Conservation (phyloP, 2,888 invertebrate genomes). For the Adela reaumurella region DNA sequence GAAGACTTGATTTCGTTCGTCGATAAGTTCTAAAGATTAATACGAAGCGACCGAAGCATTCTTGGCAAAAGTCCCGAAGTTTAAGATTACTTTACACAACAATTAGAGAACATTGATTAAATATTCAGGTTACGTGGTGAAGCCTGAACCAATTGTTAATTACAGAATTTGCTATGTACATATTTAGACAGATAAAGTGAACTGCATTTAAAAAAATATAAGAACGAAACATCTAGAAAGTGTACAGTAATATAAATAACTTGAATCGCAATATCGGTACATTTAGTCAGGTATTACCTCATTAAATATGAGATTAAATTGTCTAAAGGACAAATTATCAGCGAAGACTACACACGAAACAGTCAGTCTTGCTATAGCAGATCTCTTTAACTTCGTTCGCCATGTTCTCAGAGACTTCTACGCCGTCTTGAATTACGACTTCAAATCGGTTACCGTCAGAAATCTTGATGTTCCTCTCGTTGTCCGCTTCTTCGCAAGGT, state of each 20-base stretch:
- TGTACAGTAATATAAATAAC: neutral
- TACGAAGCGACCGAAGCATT: too few species aligned
- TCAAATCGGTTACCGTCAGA: constrained; percentile 38
- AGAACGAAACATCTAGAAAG: too few species aligned
- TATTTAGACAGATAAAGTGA: too few species aligned
- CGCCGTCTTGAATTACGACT: constrained; percentile 26
- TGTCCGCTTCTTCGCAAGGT: constrained; percentile 34
- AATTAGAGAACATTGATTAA: constrained; percentile 6
- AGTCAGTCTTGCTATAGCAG: constrained; percentile 40
- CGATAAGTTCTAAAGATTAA: neutral
- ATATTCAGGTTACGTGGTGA: constrained; percentile 5
- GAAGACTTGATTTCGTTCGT: constrained; percentile 53
- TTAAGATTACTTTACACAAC: too few species aligned
- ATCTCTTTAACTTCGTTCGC: constrained; percentile 56
- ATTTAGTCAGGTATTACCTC: neutral
- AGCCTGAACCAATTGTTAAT: constrained; percentile 5
- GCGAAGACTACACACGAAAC: constrained; percentile 48
- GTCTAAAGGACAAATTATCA: constrained; percentile 17
- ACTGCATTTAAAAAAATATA: too few species aligned
- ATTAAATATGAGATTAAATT: too few species aligned
- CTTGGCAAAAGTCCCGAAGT: too few species aligned
- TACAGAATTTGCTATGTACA: too few species aligned
- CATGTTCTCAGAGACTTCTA: constrained; percentile 55
- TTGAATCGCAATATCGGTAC: neutral
- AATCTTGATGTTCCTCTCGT: constrained; percentile 46